Conservation (phyloP, 2,888 invertebrate species). For the Chironomus tentans region DNA sequence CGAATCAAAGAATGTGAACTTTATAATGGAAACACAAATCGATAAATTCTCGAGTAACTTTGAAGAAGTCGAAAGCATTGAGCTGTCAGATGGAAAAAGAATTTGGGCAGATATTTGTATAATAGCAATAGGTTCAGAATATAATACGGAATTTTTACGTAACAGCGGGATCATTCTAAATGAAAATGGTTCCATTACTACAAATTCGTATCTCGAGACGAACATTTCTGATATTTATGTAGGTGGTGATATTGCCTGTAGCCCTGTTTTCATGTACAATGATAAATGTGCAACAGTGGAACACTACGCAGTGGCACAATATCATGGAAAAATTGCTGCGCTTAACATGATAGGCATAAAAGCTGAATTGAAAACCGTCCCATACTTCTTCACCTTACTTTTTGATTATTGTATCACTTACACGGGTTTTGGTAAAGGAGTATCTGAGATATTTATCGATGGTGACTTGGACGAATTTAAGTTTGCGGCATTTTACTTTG, state of each 20-base stretch:
- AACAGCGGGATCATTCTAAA: slow-evolving; percentile 60
- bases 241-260: slow-evolving; percentile 87
- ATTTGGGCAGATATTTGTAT: slow-evolving; percentile 74
- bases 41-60: slow-evolving; percentile 51
- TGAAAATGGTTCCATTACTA: slow-evolving; percentile 54
- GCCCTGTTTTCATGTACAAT: slow-evolving; percentile 63
- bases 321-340: slow-evolving; percentile 83
- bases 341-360: slow-evolving; percentile 70
- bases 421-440: slow-evolving; percentile 64
- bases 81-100: slow-evolving; percentile 56
- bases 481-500: slow-evolving; percentile 70
- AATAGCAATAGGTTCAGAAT: slow-evolving; percentile 73
- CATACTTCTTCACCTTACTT: slow-evolving; percentile 88
- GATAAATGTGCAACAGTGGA: slow-evolving; percentile 64
- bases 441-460: slow-evolving; percentile 61
- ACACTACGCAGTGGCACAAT: slow-evolving; percentile 85
- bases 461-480: slow-evolving; percentile 70
- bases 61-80: slow-evolving; percentile 56
- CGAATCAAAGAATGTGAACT: slow-evolving; percentile 66
- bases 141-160: slow-evolving; percentile 72
- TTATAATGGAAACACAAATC: slow-evolving; percentile 58
- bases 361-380: slow-evolving; percentile 59
- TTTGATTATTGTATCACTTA: slow-evolving; percentile 79
- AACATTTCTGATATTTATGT: slow-evolving; percentile 71
- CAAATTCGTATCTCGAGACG: slow-evolving; percentile 66